Evolutionary conservation across 2,113 vertebrate species (phyloP).

Genomic region (human (Homo sapiens)): GRCh38 chr4:75778001-75778500

Average conservation of each 20-base stretch:
- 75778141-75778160: neutral
- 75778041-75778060: neutral
- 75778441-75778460: neutral
- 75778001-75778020: neutral
- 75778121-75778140: neutral
- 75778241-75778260: neutral
- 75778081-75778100: neutral
- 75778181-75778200: neutral
- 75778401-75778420: neutral
- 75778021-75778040: neutral
- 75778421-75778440: neutral
- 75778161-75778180: neutral
- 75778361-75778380: neutral
- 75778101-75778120: neutral
- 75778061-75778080: neutral
- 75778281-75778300: neutral
- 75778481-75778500: neutral
- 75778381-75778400: neutral
- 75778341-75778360: neutral
- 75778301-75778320: neutral
- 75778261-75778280: neutral
- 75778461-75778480: neutral
- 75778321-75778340: neutral
- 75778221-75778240: neutral
- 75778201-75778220: neutral